These are phyloP conservation scores for Diaphora mendica DNA, from an alignment of 2,888 invertebrate species.

Conservation along the genomic window DNA sequence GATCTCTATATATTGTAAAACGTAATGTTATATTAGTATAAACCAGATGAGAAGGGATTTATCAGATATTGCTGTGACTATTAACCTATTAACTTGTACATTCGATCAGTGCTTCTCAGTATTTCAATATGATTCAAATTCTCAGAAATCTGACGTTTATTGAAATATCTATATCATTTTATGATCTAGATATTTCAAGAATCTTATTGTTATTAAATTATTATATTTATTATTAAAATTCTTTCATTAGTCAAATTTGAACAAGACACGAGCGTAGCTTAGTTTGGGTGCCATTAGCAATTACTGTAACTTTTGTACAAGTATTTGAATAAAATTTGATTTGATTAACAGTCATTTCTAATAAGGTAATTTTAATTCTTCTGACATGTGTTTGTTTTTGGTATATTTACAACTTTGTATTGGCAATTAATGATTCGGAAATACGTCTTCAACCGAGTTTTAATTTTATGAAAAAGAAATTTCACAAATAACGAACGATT, in stretches of 20 bases:
- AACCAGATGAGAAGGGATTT: background rate
- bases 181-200: background rate
- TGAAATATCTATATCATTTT: too few relatives aligned
- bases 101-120: constrained; percentile 6
- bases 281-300: too few relatives aligned
- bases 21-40: too few relatives aligned
- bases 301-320: too few relatives aligned
- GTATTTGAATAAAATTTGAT: too few relatives aligned
- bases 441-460: background rate
- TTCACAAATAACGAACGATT: background rate
- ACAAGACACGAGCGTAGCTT: too few relatives aligned
- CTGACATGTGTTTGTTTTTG: background rate
- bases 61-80: background rate
- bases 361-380: too few relatives aligned
- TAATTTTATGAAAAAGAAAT: background rate
- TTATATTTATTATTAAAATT: too few relatives aligned
- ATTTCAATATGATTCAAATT: background rate
- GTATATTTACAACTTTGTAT: background rate
- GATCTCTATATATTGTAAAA: too few relatives aligned
- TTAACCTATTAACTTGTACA: background rate
- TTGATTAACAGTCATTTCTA: background rate
- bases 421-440: background rate
- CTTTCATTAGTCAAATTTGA: too few relatives aligned
- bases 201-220: too few relatives aligned
- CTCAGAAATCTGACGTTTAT: background rate